Percentiles rank a stretch among this genome's conserved stretches.
Evolutionary conservation across 2,113 vertebrate species (phyloP).

Genomic region (Ammodytes dubius): DNA sequence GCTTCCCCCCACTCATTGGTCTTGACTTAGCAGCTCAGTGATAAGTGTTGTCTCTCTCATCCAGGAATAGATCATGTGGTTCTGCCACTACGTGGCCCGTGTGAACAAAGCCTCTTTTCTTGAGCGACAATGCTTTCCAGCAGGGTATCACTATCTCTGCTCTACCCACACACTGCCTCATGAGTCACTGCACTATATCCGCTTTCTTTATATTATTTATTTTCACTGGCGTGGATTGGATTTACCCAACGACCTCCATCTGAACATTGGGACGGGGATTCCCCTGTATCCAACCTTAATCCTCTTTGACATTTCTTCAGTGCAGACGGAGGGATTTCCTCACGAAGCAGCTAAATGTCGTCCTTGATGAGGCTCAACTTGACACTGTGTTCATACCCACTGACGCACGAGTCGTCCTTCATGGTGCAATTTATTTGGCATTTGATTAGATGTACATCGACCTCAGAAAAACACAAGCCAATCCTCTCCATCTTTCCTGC

Average conservation of each 20-base stretch:
- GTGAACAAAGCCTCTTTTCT: conserved; percentile 75
- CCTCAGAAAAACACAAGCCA: conserved; percentile 83
- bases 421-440: conserved; percentile 97
- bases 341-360: conserved; percentile 53
- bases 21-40: neutral
- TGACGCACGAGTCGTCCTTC: conserved; percentile 76
- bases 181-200: conserved; percentile 62
- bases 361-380: conserved; percentile 7
- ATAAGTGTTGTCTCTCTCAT: conserved; percentile 30
- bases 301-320: conserved; percentile 68
- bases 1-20: neutral
- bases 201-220: conserved; percentile 68
- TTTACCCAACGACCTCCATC: conserved; percentile 16
- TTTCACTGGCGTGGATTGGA: conserved; percentile 24
- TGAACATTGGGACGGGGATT: conserved; percentile 40
- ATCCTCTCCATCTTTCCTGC: conserved; percentile 67
- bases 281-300: conserved; percentile 62
- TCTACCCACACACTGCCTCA: conserved; percentile 47
- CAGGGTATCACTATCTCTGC: conserved; percentile 65
- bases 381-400: conserved; percentile 41
- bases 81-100: conserved; percentile 56
- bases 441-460: conserved; percentile 95
- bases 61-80: conserved; percentile 49
- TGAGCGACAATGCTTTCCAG: conserved; percentile 34
- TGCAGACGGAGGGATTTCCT: conserved; percentile 56